Evolutionary conservation across 2,113 vertebrate species (phyloP), one percentile per base, ranked within the genome.

Genomic region (Stigmatopora argus): DNA sequence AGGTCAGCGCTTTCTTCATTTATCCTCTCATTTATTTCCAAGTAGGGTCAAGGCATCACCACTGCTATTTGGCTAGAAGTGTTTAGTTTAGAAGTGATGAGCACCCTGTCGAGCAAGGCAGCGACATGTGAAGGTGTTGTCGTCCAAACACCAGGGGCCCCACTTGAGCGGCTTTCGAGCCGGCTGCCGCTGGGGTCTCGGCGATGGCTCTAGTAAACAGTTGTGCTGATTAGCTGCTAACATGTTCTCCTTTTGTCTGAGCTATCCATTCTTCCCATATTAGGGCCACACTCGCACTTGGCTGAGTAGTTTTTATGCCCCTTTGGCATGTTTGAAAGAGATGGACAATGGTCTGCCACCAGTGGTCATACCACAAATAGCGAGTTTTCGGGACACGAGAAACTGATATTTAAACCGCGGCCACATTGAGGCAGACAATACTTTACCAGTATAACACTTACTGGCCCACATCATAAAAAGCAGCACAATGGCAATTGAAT

Each of bases 161-260:
- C 18, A 7, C 9, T 19, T 23, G 53, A 1, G 55, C 70, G 10
- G 10, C 65, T 65, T 38, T 34, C 5, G 41, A 48, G 26, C 3
- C 8, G 46, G 46, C 67, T 56, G 60, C 75, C 66, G 13, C 47
- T 67, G 49, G 9, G 41, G 19, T 71, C 31, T 61, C 8, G 18
- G 18, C n/a, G 61, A 79, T 75, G 66, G 53, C 63, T 85, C 67
- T 82, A 83, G 69, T 82, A 83, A 82, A 85, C 78, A 77, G 51
- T 18, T 34, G 57, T 41, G 18, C 62, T 64, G 72, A 55, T 31
- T 69, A 76, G 61, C 67, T 64, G 66, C 68, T 52, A 72, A 82
- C 71, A 71, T 70, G 52, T 70, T 72, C 60, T 57, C 66, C 34
- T 66, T 74, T 69, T 67, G 61, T 74, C 57, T 41, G 35, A 56